Evolutionary conservation across 2,888 invertebrate genomes (phyloP).

Genomic region (Aporophyla nigra): DNA sequence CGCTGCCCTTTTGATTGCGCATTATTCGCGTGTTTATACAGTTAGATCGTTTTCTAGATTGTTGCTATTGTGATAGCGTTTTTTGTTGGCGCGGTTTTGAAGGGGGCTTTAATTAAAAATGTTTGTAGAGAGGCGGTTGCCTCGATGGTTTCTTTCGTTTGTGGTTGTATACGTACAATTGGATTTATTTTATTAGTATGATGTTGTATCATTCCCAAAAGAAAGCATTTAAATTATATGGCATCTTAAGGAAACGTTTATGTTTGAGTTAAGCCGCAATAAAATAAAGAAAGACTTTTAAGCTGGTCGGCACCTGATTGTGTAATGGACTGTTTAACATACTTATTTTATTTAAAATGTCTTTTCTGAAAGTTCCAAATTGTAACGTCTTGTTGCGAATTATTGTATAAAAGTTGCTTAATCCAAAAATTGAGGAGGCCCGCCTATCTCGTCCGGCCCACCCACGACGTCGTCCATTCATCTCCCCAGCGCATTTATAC

Average conservation of each 20-base stretch:
- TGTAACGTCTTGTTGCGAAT: conserved; percentile 77
- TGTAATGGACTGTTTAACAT: conserved; percentile 38
- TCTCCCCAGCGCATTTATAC: conserved; percentile 90
- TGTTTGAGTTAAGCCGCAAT: conserved; percentile 1
- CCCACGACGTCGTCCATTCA: conserved; percentile 85
- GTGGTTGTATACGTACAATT: conserved; percentile 54
- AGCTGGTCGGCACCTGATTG: conserved; percentile 38
- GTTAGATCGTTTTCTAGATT: conserved; percentile 90
- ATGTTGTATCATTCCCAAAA: conserved; percentile 12
- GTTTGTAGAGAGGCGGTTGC: conserved; percentile 77
- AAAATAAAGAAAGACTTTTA: conserved; percentile 17
- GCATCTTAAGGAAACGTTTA: not conserved
- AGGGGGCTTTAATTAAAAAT: conserved; percentile 90
- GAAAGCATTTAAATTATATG: conserved; percentile 34
- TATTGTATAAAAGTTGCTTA: conserved; percentile 84
- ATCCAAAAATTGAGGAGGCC: conserved; percentile 83
- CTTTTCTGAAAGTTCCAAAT: conserved; percentile 71
- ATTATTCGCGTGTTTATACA: conserved; percentile 90
- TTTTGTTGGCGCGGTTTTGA: conserved; percentile 85
- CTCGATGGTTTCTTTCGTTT: conserved; percentile 77
- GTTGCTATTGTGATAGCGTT: conserved; percentile 89
- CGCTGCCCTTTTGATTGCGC: conserved; percentile 90
- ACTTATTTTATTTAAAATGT: conserved; percentile 61
- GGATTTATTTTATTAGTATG: conserved; percentile 24
- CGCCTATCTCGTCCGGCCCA: conserved; percentile 81